Conservation (phyloP, 2,797 vertebrate genomes). For the Chloroceryle inda region DNA sequence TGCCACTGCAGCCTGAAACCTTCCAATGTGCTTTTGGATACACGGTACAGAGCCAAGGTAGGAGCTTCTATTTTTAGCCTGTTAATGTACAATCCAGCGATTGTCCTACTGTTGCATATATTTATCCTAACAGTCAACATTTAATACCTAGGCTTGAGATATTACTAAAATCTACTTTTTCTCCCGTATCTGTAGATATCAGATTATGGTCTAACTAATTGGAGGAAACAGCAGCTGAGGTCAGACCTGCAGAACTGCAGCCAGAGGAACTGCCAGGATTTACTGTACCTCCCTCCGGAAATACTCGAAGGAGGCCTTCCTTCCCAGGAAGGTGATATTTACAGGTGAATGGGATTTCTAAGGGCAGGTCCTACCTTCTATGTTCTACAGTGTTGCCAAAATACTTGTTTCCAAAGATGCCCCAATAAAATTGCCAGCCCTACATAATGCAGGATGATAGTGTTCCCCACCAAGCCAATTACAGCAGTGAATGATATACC, state of each 20-base stretch:
- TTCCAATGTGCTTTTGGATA: constrained; percentile 79
- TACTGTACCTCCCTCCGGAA: constrained; percentile 76
- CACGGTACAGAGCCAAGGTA: constrained; percentile 79
- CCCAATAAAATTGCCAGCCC: background rate
- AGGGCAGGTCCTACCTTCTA: background rate
- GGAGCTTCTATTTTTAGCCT: background rate
- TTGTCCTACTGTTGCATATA: background rate
- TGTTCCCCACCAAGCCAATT: background rate
- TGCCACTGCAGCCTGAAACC: constrained; percentile 77
- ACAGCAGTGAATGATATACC: background rate
- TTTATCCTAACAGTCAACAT: background rate
- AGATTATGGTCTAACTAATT: constrained; percentile 72
- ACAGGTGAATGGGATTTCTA: constrained; percentile 72
- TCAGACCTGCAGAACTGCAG: constrained; percentile 31
- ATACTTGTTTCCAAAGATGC: background rate
- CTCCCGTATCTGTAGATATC: constrained; percentile 56
- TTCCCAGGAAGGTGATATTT: constrained; percentile 74
- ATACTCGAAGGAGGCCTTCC: constrained; percentile 56
- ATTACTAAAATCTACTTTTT: background rate
- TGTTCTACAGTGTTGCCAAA: background rate
- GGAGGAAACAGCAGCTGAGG: constrained; percentile 40
- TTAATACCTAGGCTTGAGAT: background rate
- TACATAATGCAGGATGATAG: background rate
- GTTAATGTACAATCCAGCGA: background rate
- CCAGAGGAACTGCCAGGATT: constrained; percentile 59